These are phyloP conservation scores for Phrynosoma blainvillii DNA, from an alignment of 2,113 vertebrate genomes.

Conservation along the genomic window DNA sequence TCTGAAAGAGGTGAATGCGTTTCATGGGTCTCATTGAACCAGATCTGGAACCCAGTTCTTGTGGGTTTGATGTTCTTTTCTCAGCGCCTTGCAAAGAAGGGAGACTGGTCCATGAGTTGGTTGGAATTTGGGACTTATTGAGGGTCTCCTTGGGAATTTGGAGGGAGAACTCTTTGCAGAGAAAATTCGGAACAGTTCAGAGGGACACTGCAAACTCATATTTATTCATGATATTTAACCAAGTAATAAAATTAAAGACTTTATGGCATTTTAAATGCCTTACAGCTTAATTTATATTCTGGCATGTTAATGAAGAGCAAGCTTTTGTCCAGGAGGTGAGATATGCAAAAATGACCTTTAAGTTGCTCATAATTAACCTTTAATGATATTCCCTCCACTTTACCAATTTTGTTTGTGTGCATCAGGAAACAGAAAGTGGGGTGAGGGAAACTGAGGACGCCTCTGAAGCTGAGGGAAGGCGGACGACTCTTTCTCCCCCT, in stretches of 20 bases:
- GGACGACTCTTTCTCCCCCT: too few species aligned
- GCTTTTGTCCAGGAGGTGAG: slow-evolving; percentile 81
- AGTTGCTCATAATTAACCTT: slow-evolving; percentile 80
- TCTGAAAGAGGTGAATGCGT: too few species aligned
- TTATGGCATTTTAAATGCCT: slow-evolving; percentile 66
- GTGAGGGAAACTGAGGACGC: not conserved
- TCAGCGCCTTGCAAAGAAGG: too few species aligned
- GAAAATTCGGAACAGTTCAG: not conserved
- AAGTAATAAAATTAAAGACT: slow-evolving; percentile 52
- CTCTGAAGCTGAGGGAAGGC: too few species aligned
- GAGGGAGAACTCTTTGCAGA: not conserved
- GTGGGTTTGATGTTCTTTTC: too few species aligned
- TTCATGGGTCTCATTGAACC: too few species aligned
- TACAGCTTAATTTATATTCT: slow-evolving; percentile 73
- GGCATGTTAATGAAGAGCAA: slow-evolving; percentile 58
- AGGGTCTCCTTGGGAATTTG: too few species aligned
- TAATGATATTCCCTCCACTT: slow-evolving; percentile 70
- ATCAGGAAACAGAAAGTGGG: slow-evolving; percentile 45
- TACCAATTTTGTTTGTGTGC: slow-evolving; percentile 49
- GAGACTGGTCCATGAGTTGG: too few species aligned
- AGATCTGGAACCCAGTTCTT: too few species aligned
- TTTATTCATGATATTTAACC: slow-evolving; percentile 45
- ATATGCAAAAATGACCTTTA: slow-evolving; percentile 82
- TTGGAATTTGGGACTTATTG: too few species aligned
- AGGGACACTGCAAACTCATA: not conserved